A percentile compares a stretch with the other conserved stretches of the same genome.
These are phyloP conservation scores for Heterodera schachtii DNA, from an alignment of 1,140 invertebrate genomes.

Conservation along the genomic window DNA sequence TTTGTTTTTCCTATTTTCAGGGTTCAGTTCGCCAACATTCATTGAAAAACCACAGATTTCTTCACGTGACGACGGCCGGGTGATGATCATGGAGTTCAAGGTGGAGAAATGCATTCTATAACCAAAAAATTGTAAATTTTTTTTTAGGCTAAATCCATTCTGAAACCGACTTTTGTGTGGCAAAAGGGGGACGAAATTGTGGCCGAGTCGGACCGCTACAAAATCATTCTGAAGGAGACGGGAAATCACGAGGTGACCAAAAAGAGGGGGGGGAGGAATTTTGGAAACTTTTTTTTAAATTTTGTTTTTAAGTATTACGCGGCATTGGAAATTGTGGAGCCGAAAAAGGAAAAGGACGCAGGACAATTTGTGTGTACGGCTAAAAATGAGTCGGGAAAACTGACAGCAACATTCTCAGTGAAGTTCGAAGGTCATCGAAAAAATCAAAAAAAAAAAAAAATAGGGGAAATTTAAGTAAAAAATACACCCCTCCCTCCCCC, in stretches of 20 bases:
- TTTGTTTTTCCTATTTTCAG: constrained; percentile 44
- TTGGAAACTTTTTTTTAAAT: too few species aligned
- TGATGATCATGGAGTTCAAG: constrained; percentile 96
- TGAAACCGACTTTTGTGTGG: constrained; percentile 92
- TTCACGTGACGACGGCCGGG: constrained; percentile 89
- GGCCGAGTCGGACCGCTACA: constrained; percentile 79
- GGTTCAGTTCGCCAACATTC: constrained; percentile 85
- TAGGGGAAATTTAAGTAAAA: neutral
- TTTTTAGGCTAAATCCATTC: constrained; percentile 77
- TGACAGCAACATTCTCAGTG: constrained; percentile 65
- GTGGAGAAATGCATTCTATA: neutral
- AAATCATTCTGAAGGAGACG: constrained; percentile 63
- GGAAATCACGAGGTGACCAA: constrained; percentile 48
- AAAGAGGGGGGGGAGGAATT: neutral
- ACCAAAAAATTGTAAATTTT: too few species aligned
- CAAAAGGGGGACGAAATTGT: constrained; percentile 79
- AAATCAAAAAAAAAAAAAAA: neutral
- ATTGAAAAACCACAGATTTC: constrained; percentile 92
- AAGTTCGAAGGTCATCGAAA: constrained; percentile 62
- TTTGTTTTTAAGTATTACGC: constrained; percentile 50
- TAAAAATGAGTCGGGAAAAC: constrained; percentile 65
- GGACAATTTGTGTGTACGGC: constrained; percentile 65
- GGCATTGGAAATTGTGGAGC: constrained; percentile 64
- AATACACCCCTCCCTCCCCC: neutral
- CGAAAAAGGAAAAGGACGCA: constrained; percentile 66